These are phyloP conservation scores for Podarcis raffonei DNA, from an alignment of 2,113 vertebrate species.

Conservation along the genomic window DNA sequence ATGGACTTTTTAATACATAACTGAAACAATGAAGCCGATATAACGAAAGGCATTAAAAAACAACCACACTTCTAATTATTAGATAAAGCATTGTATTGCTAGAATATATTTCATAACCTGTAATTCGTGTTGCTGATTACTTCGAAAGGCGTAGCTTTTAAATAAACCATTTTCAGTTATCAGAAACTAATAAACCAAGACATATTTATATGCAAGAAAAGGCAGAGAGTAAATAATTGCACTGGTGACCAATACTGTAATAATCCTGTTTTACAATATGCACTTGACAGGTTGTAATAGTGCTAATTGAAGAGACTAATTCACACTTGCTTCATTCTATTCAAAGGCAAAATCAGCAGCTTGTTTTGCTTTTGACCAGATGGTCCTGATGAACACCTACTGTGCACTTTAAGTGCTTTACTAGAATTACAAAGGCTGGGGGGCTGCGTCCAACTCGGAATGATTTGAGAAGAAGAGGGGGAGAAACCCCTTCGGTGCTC, in stretches of 20 bases:
- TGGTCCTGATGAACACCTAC: slow-evolving; percentile 99
- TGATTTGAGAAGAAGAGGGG: slow-evolving; percentile 80
- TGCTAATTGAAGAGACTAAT: slow-evolving; percentile 99
- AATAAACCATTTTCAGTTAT: slow-evolving; percentile 75
- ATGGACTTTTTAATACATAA: slow-evolving; percentile 43
- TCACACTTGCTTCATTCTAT: slow-evolving; percentile 88
- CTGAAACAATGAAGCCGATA: slow-evolving; percentile 59
- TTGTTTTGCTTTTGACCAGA: slow-evolving; percentile 96
- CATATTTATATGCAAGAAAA: slow-evolving; percentile 86
- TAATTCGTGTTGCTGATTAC: slow-evolving; percentile 63
- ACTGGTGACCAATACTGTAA: slow-evolving; percentile 92
- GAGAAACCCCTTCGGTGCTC: slow-evolving; percentile 75
- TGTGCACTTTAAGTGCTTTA: slow-evolving; percentile 99
- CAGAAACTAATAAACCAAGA: slow-evolving; percentile 79
- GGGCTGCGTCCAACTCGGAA: slow-evolving; percentile 88
- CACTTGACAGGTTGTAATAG: slow-evolving; percentile 96
- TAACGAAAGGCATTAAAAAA: slow-evolving; percentile 50
- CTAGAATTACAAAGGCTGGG: slow-evolving; percentile 98
- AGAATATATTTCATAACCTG: slow-evolving; percentile 66
- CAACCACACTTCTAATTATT: slow-evolving; percentile 60
- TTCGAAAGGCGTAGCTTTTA: slow-evolving; percentile 72
- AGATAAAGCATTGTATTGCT: slow-evolving; percentile 52
- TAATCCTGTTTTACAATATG: slow-evolving; percentile 91
- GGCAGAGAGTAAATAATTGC: slow-evolving; percentile 85
- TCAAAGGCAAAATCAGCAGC: slow-evolving; percentile 88